Conservation (phyloP, 1,140 invertebrate genomes). For the Zaprionus davidi region DNA sequence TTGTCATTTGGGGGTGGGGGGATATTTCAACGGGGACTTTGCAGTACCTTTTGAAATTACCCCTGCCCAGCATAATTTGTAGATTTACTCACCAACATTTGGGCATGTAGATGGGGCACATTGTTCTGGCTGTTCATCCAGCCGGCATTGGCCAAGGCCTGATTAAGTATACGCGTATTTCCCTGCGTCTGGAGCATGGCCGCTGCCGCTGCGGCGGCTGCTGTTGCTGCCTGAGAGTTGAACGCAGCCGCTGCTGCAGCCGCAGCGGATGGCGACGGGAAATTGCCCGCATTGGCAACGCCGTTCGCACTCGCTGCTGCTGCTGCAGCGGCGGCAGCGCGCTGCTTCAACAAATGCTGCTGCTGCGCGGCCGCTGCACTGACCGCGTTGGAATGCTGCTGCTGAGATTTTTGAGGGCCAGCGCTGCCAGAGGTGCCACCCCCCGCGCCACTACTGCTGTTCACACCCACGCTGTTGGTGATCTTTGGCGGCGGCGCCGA, state of each 20-base stretch:
- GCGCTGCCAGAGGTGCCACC: slow-evolving; percentile 38
- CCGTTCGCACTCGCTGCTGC: slow-evolving; percentile 59
- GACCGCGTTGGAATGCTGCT: slow-evolving; percentile 58
- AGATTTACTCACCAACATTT: slow-evolving; percentile 76
- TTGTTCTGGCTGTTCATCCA: slow-evolving; percentile 77
- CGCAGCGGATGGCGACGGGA: slow-evolving; percentile 56
- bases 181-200: slow-evolving; percentile 62
- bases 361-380: slow-evolving; percentile 58
- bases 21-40: background rate
- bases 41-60: no score
- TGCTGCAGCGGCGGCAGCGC: slow-evolving; percentile 54
- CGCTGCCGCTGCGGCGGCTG: slow-evolving; percentile 56
- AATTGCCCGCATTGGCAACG: slow-evolving; percentile 50
- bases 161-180: slow-evolving; percentile 64
- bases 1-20: background rate
- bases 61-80: background rate
- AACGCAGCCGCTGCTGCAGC: slow-evolving; percentile 69
- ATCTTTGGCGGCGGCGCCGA: slow-evolving; percentile 84
- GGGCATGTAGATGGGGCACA: slow-evolving; percentile 74
- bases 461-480: slow-evolving; percentile 5
- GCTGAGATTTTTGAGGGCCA: slow-evolving; percentile 69
- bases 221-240: slow-evolving; percentile 60
- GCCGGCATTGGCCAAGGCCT: slow-evolving; percentile 70
- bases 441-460: slow-evolving; percentile 14
- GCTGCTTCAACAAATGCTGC: slow-evolving; percentile 69